A percentile compares a stretch with the other conserved stretches of the same genome.
These are phyloP conservation scores for Thinocorus orbignyianus DNA, from an alignment of 2,113 vertebrate genomes.

Conservation along the genomic window DNA sequence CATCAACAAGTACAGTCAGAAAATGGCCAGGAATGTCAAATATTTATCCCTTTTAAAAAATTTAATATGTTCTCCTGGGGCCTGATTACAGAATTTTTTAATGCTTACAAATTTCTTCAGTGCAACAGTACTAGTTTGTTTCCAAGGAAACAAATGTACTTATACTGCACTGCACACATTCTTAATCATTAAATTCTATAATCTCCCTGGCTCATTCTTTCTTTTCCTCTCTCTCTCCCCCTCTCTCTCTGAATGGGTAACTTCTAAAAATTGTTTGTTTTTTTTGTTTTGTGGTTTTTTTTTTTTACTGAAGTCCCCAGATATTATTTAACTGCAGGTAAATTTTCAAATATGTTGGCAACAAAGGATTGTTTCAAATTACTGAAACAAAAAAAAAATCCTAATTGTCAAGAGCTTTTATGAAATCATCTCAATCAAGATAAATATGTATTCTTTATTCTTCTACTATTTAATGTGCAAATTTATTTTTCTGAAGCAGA, in stretches of 20 bases:
- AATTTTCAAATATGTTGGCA: constrained; percentile 58
- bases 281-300: too few relatives aligned
- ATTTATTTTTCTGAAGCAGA: constrained; percentile 28
- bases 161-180: constrained; percentile 63
- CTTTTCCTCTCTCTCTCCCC: not conserved
- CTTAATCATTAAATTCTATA: constrained; percentile 75
- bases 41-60: constrained; percentile 78
- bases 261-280: constrained; percentile 60
- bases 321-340: constrained; percentile 68
- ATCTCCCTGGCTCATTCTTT: constrained; percentile 44
- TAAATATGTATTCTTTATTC: constrained; percentile 56
- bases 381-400: not conserved
- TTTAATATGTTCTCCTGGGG: constrained; percentile 74
- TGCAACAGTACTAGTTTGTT: constrained; percentile 74
- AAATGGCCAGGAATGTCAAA: constrained; percentile 70
- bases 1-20: constrained; percentile 65
- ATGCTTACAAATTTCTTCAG: constrained; percentile 77
- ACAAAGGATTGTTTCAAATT: constrained; percentile 56
- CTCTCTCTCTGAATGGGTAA: constrained; percentile 51
- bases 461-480: constrained; percentile 35
- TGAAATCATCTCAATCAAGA: constrained; percentile 58
- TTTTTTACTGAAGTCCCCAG: constrained; percentile 58
- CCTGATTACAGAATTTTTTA: constrained; percentile 80
- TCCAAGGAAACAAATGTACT: constrained; percentile 79
- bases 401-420: constrained; percentile 46